Base-by-base conservation (phyloP, 2,888 invertebrate genomes). In the Acrobeloides nanus region DNA sequence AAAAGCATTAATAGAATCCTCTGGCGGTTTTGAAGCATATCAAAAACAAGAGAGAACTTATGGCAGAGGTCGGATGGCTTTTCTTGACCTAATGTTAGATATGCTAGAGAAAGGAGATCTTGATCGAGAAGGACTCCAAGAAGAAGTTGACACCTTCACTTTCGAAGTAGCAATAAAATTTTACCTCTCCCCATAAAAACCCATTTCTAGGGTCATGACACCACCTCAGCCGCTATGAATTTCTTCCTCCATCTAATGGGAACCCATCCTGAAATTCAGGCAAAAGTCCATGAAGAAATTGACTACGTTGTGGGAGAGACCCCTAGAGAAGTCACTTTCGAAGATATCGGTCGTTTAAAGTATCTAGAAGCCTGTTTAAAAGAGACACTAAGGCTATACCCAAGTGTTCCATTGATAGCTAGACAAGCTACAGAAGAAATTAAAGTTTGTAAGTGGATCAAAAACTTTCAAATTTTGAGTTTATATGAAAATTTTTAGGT, bases 181-280 rank as follows among this genome's bases (percentile, higher is more conserved):
- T 27, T 29, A 29, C 8, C 10, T n/a, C 8, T 29, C n/a, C 8
- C n/a, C 8, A 29, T n/a, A 29, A 29, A 29, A 29, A n/a, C 8
- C 15, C 6, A 5, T 48, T 48, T 57, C 38, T 84, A 89, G 82
- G 86, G 85, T 7, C 86, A 86, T 74, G 86, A 86, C 69, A 86
- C 86, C 7, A 86, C 85, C 1, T 84, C 85, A 12, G 85, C 89
- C 26, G 87, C 86, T 1, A 85, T 87, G 59, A 87, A 86, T 74
- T 90, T 89, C 80, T 84, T 85, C 59, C 78, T 88, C 4, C 85
- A 85, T 60, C 78, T 87, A 68, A 82, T 89, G 74, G 89, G 87
- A 2, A 80, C 84, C 26, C 83, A 89, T 71, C 84, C 84, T 38
- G 81, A 86, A 10, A 82, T 89, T 37, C 89, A 90, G 76, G 63